Conservation (phyloP, 2,113 vertebrate genomes). For the Sprattus sprattus region DNA sequence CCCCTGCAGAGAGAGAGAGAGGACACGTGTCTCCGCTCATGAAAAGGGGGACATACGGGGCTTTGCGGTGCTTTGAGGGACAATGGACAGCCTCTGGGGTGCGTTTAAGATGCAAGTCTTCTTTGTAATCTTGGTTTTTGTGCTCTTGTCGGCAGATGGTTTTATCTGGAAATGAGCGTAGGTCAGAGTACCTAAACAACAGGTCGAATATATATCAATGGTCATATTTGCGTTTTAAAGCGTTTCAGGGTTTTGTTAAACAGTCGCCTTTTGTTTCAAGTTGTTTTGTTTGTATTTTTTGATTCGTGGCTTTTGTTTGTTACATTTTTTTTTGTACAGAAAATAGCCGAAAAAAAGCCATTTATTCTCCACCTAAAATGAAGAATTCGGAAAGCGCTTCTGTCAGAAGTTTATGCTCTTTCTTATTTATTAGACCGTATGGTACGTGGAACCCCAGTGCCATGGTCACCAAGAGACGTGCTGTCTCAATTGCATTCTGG, state of each 20-base stretch:
- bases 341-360: conserved; percentile 56
- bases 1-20: not conserved
- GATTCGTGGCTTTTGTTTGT: conserved; percentile 50
- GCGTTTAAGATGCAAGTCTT: not conserved
- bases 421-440: conserved; percentile 76
- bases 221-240: conserved; percentile 61
- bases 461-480: conserved; percentile 48
- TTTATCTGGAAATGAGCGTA: conserved; percentile 57
- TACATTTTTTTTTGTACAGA: conserved; percentile 53
- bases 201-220: not conserved
- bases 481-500: conserved; percentile 45
- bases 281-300: conserved; percentile 54
- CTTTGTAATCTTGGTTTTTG: conserved; percentile 56
- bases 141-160: conserved; percentile 65
- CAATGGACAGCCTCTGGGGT: not conserved
- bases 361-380: conserved; percentile 59
- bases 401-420: conserved; percentile 55
- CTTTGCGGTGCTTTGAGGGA: not conserved
- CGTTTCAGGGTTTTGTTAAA: conserved; percentile 70
- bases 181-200: conserved; percentile 54
- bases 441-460: conserved; percentile 75
- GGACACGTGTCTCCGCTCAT: not conserved
- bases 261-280: conserved; percentile 47
- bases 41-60: not conserved
- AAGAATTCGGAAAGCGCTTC: conserved; percentile 54